Evolutionary conservation across 2,888 invertebrate genomes (phyloP), one percentile per base, ranked within the genome.

Genomic region (Baccha elongata): DNA sequence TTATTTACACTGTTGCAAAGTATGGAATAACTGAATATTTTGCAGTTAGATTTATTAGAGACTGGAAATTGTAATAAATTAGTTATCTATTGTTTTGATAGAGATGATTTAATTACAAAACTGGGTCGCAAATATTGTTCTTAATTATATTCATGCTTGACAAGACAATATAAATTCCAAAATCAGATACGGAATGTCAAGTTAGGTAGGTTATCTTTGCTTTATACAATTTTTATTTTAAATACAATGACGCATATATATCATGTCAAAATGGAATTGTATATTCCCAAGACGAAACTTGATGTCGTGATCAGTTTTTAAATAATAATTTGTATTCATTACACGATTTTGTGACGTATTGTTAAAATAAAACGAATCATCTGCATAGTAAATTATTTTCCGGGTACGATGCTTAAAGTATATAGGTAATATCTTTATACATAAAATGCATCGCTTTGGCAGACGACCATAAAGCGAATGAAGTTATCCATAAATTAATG

Each of bases 271-370:
- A 26, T 5, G 3, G 15, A 58, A 58, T 42, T 58, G 11, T 13
- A 42, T 58, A 42, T 58, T 58, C 58, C 11, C 42, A 40, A 11
- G 35, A 8, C 35, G 11, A 50, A 40, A 35, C 37, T 48, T 48
- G 26, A n/a, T 72, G 26, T 44, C 50, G 52, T 53, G 52, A 40
- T 37, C 17, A 8, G 23, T 21, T 50, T 23, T 52, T 19, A 60
- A 55, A 65, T 44, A 10, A 7, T 73, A 79, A 73, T 79, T 79
- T 73, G 46, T 44, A 73, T 79, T 52, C 73, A 68, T 60, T 73
- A 67, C 60, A 62, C 40, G 79, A 19, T 50, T 23, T 23, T 44
- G 44, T 67, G 73, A 73, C 65, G 72, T 78, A 11, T 35, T 35
- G 37, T 55, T 55, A 21, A 55, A 53, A 37, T 21, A 11, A 55